Evolutionary conservation across 2,888 invertebrate species (phyloP).

Genomic region (Epiperipatus broadwayi): DNA sequence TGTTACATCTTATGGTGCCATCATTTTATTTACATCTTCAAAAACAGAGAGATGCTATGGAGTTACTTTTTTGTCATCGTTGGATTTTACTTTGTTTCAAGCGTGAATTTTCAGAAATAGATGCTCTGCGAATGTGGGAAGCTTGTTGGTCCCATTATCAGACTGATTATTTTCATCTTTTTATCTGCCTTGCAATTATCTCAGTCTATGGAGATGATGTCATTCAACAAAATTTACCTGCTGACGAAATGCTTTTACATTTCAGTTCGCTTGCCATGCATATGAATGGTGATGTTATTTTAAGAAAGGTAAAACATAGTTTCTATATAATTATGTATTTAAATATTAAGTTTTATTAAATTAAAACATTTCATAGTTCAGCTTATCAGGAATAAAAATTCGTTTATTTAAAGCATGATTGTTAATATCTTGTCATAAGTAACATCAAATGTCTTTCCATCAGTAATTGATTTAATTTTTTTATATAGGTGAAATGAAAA

Average conservation of each 20-base stretch:
- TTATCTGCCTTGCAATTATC: constrained; percentile 77
- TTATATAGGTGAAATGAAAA: too few species aligned
- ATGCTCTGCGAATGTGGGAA: constrained; percentile 81
- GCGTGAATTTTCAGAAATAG: constrained; percentile 69
- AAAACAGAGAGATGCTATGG: constrained; percentile 65
- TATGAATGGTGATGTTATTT: constrained; percentile 77
- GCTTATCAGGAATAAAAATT: too few species aligned
- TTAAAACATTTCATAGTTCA: too few species aligned
- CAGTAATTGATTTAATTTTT: too few species aligned
- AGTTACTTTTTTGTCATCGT: constrained; percentile 75
- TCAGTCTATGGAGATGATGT: constrained; percentile 67
- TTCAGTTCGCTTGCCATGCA: constrained; percentile 92
- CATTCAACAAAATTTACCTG: constrained; percentile 68
- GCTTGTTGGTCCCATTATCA: constrained; percentile 93
- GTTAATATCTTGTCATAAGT: too few species aligned
- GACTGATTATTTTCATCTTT: constrained; percentile 87
- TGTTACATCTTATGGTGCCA: constrained; percentile 73
- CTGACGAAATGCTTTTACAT: constrained; percentile 83
- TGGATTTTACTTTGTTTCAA: constrained; percentile 89
- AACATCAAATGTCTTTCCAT: too few species aligned
- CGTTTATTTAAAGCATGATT: too few species aligned
- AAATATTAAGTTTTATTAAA: too few species aligned
- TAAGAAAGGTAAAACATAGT: constrained; percentile 59
- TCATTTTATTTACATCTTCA: constrained; percentile 66
- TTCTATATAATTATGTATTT: too few species aligned